A percentile compares a stretch with the other conserved stretches of the same genome.
phyloP scores from a whole-genome alignment of 2,888 invertebrate species.

The Tenthredo mesomela region DNA sequence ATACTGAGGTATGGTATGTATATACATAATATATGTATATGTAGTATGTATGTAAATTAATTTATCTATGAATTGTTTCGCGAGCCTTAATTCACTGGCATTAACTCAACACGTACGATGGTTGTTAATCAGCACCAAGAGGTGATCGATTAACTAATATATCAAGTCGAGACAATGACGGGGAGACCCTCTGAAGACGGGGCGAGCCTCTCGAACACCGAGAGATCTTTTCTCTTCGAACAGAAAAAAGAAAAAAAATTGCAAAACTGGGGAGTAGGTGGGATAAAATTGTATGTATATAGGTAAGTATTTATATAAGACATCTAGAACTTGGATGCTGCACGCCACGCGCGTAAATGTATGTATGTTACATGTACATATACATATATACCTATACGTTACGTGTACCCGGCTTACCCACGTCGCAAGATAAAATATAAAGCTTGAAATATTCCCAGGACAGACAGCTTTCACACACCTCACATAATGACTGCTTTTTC shows the following conservation, averaged over 20 bases:
- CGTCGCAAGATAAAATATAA: constrained; percentile 25
- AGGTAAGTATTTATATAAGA: not conserved
- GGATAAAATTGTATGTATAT: not conserved
- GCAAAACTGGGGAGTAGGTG: not conserved
- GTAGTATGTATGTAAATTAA: not conserved
- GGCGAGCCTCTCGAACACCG: not conserved
- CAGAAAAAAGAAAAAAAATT: not conserved
- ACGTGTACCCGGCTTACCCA: not conserved
- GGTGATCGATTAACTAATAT: constrained; percentile 19
- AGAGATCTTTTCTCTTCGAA: not conserved
- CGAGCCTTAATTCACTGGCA: not conserved
- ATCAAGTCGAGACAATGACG: constrained; percentile 10
- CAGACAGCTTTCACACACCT: constrained; percentile 64
- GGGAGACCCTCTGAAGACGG: constrained; percentile 5
- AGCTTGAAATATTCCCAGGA: constrained; percentile 60
- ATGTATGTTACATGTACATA: not conserved
- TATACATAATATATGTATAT: not conserved
- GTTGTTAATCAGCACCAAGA: not conserved
- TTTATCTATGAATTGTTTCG: constrained; percentile 12
- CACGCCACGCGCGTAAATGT: not conserved
- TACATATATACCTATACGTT: too few relatives aligned
- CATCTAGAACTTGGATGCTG: not conserved
- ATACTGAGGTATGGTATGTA: not conserved
- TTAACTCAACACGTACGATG: not conserved
- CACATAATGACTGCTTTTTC: constrained; percentile 63